phyloP scores from a whole-genome alignment of 2,113 vertebrate genomes.

The Urocolius indicus region DNA sequence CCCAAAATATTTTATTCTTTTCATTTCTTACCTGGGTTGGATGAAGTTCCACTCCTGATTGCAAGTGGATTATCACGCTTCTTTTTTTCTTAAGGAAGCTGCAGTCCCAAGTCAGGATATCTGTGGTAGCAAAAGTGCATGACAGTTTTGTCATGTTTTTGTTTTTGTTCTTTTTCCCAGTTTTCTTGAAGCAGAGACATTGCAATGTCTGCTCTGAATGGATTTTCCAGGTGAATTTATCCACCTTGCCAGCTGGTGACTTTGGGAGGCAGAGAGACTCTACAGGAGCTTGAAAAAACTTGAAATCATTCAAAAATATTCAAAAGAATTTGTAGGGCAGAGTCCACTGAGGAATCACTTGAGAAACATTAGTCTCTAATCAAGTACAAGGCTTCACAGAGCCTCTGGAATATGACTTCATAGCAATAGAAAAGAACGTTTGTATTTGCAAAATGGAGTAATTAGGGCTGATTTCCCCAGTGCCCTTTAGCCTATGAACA shows the following conservation, averaged over 20 bases:
- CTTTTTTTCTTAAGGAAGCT: neutral
- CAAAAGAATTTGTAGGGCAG: neutral
- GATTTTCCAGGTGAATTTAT: neutral
- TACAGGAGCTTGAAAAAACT: neutral
- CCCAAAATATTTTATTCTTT: neutral
- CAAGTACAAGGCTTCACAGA: neutral
- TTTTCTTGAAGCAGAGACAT: neutral
- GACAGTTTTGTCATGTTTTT: neutral
- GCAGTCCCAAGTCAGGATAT: neutral
- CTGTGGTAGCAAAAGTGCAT: neutral
- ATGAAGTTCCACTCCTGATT: neutral
- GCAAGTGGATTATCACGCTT: neutral
- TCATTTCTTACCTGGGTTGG: neutral
- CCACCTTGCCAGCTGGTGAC: neutral
- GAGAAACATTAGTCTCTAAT: neutral
- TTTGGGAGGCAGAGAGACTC: neutral
- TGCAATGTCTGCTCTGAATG: neutral
- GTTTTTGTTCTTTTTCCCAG: neutral
- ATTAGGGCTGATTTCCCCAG: neutral
- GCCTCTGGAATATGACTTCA: neutral
- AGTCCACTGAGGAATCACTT: fast-evolving
- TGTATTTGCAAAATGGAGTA: neutral
- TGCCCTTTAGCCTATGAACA: neutral
- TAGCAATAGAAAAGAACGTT: neutral
- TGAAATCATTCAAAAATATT: neutral